Percentiles rank a stretch among this genome's conserved stretches.
These are phyloP conservation scores for Neomonachus schauinslandi DNA, from an alignment of 2,113 vertebrate genomes.

Conservation along the genomic window DNA sequence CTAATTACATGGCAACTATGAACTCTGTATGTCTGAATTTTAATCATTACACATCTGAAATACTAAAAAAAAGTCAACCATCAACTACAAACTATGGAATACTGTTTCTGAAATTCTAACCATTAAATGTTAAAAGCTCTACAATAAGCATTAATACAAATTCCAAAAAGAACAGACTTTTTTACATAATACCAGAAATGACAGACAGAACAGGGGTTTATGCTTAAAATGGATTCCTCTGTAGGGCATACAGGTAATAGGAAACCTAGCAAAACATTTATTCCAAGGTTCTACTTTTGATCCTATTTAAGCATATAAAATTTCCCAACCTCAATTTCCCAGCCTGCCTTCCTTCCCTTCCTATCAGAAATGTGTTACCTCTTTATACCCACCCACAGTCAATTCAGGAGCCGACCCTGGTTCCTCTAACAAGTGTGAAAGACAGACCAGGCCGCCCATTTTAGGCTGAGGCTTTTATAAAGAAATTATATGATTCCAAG, in stretches of 20 bases:
- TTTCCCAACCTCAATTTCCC: background rate
- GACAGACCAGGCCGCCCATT: background rate
- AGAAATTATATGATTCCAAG: background rate
- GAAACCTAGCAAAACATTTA: background rate
- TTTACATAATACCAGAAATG: background rate
- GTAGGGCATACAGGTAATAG: background rate
- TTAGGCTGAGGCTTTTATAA: background rate
- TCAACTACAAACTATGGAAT: background rate
- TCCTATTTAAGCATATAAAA: background rate
- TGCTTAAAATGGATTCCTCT: background rate
- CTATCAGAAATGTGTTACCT: background rate
- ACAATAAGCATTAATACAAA: background rate
- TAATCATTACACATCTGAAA: background rate
- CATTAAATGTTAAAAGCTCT: background rate
- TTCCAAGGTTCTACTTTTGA: background rate
- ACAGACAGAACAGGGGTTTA: background rate
- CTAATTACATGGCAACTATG: background rate
- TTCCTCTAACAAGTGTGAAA: background rate
- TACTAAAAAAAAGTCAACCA: background rate
- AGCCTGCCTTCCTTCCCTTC: background rate
- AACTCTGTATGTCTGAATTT: background rate
- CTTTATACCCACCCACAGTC: background rate
- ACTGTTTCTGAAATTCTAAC: background rate
- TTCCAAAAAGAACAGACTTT: background rate
- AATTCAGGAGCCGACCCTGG: background rate